Percentiles rank a stretch among this genome's conserved stretches.
phyloP scores from a whole-genome alignment of 1,140 invertebrate species.

The Megalonaias nervosa region DNA sequence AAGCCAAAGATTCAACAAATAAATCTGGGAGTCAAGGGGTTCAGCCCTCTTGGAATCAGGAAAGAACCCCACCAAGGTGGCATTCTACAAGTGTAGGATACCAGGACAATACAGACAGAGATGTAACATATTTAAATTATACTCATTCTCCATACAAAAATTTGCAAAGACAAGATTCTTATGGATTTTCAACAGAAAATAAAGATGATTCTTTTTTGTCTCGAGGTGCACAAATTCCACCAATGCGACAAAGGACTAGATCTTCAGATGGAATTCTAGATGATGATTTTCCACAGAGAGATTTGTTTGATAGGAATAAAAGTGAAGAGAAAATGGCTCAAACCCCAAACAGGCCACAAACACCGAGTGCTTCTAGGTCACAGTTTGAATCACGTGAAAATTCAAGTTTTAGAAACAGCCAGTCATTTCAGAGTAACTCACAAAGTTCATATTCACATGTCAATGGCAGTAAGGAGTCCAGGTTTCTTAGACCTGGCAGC shows the following conservation, averaged over 20 bases:
- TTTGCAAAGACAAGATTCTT: slow-evolving; percentile 7
- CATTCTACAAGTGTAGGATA: too few relatives aligned
- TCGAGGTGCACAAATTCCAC: slow-evolving; percentile 24
- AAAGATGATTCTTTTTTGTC: slow-evolving; percentile 45
- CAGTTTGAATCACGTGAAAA: slow-evolving; percentile 10
- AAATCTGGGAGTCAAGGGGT: neutral
- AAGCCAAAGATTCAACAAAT: neutral
- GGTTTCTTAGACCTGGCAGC: too few relatives aligned
- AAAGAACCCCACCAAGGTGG: too few relatives aligned
- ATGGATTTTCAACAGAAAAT: slow-evolving; percentile 23
- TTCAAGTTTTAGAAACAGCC: neutral
- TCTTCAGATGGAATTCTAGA: slow-evolving; percentile 54
- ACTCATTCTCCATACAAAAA: too few relatives aligned
- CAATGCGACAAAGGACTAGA: slow-evolving; percentile 36
- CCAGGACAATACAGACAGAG: too few relatives aligned
- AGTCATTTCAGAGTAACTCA: neutral
- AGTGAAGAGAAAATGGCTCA: slow-evolving; percentile 45
- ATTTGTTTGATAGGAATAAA: slow-evolving; percentile 37
- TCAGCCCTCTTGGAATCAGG: neutral
- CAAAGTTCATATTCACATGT: neutral
- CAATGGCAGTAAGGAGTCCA: too few relatives aligned
- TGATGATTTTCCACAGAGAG: slow-evolving; percentile 27
- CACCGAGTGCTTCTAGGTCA: slow-evolving; percentile 5
- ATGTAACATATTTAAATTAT: too few relatives aligned
- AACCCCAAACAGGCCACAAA: neutral